Evolutionary conservation across 2,113 vertebrate genomes (phyloP).

Genomic region (Copsychus sechellarum): DNA sequence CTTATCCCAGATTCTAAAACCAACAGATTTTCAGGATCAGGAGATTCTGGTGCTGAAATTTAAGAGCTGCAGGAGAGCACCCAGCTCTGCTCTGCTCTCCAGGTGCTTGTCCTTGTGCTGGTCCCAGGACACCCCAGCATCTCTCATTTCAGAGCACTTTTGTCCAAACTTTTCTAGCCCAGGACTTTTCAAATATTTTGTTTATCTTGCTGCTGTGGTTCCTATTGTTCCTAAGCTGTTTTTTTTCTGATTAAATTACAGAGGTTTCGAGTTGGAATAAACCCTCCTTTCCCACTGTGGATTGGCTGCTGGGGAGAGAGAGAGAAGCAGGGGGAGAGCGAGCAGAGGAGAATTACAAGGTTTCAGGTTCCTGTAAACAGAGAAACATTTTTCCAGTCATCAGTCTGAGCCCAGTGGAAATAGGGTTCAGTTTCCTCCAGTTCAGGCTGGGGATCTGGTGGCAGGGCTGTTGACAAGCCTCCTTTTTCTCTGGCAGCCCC

Average conservation of each 20-base stretch:
- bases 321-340: background rate
- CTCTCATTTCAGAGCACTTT: constrained; percentile 19
- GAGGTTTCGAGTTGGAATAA: background rate
- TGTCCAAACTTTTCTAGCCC: background rate
- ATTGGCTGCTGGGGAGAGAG: background rate
- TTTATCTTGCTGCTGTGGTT: background rate
- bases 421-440: constrained; percentile 44
- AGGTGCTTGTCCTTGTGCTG: background rate
- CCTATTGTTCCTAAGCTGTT: background rate
- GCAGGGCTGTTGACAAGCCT: constrained; percentile 41
- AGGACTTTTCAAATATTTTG: background rate
- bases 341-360: constrained; percentile 58
- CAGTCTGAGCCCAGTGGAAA: constrained; percentile 53
- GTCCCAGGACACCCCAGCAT: background rate
- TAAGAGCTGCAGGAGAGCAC: background rate
- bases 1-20: background rate
- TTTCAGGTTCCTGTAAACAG: constrained; percentile 71
- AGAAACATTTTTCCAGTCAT: constrained; percentile 69
- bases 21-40: background rate
- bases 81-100: background rate
- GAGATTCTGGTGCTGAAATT: background rate
- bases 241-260: constrained; percentile 41
- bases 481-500: background rate
- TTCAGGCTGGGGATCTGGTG: constrained; percentile 15
- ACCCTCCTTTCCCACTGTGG: background rate